Evolutionary conservation across 2,888 invertebrate genomes (phyloP), one percentile per base, ranked within the genome.

Genomic region (Trachelus iudaicus): DNA sequence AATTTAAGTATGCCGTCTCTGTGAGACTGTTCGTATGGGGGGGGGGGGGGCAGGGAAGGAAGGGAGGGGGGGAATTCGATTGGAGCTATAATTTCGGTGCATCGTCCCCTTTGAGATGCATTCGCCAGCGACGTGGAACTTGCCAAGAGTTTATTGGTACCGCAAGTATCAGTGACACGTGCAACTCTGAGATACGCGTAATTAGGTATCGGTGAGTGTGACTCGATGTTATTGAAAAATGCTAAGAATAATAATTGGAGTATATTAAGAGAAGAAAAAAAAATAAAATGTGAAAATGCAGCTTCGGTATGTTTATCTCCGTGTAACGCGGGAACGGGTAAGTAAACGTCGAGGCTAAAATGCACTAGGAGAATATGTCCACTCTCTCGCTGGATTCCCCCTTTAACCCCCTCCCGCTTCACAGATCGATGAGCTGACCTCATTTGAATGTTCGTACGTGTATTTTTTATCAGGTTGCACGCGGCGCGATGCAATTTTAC

Each of bases 391-490:
- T 56, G 56, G 56, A 56, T 23, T 15, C 6, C 15, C 6, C 40
- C 56, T n/a, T n/a, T n/a, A n/a, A n/a, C n/a, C n/a, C n/a, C n/a
- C n/a, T n/a, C 56, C 56, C 15, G 23, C 23, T 56, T 9, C 9
- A 23, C 56, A 56, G 56, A 56, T 71, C 71, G 71, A 71, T 71
- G 71, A 23, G 33, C 71, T 71, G 71, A 71, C 71, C 71, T 71
- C 71, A 23, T 71, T 71, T 33, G 31, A 71, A 71, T 71, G 71
- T 71, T 56, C 56, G 23, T 56, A 56, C 56, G 56, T 56, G 23
- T 23, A 56, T 56, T 56, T 56, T 56, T 56, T 56, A 56, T 56
- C 71, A 34, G 71, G 71, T 23, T 71, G 31, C 71, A 34, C 30
- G 71, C 71, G 31, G 30, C 33, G 31, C 56, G 23, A 23, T 56